Conservation (phyloP, 2,113 vertebrate species). For the Lophotis ruficrista region DNA sequence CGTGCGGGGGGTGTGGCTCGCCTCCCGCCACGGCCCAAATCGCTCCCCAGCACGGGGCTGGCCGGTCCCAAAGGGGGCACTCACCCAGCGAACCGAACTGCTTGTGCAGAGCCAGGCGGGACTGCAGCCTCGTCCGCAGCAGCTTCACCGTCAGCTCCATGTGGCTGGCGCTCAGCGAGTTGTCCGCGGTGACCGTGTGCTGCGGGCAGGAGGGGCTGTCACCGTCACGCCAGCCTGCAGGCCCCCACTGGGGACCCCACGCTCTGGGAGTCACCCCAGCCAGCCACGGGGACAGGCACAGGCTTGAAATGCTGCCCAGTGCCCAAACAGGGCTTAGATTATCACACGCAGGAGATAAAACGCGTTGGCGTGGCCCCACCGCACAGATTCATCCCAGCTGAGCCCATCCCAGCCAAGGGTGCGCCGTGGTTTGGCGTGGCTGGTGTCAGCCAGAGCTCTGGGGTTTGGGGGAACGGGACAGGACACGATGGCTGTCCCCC, state of each 20-base stretch:
- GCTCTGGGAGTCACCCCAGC: neutral
- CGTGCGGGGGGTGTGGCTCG: fast-evolving
- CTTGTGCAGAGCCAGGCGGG: conserved; percentile 92
- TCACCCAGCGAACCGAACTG: conserved; percentile 94
- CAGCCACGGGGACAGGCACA: neutral
- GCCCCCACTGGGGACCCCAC: too few relatives aligned
- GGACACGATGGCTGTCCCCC: neutral
- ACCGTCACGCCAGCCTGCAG: neutral
- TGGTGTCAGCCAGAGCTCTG: neutral
- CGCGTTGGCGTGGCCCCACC: fast-evolving
- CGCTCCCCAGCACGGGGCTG: fast-evolving
- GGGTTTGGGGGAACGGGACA: neutral
- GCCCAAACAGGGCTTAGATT: neutral
- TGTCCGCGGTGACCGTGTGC: conserved; percentile 76
- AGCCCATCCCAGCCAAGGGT: neutral
- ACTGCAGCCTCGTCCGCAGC: conserved; percentile 86
- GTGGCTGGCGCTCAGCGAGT: conserved; percentile 92
- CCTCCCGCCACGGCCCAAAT: fast-evolving
- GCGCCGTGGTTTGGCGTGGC: fast-evolving
- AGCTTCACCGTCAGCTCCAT: conserved; percentile 96
- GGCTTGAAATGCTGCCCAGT: fast-evolving
- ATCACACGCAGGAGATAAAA: fast-evolving
- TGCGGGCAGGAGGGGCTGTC: conserved; percentile 23
- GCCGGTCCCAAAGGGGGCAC: neutral
- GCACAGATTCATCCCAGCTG: neutral